Percentiles rank a stretch among this genome's conserved stretches.
phyloP scores from a whole-genome alignment of 2,797 vertebrate species.

The Lates japonicus region DNA sequence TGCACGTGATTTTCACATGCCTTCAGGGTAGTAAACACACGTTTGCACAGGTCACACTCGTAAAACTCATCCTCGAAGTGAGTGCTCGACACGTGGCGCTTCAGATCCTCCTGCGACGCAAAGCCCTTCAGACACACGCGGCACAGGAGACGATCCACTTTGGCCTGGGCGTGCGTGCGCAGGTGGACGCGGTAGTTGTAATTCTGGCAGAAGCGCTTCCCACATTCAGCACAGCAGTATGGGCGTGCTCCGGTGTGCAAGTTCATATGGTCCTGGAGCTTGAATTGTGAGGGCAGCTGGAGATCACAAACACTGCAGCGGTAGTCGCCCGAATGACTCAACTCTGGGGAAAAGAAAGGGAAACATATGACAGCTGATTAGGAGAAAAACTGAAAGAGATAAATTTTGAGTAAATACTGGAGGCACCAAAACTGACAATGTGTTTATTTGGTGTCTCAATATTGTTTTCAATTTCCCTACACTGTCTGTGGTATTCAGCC shows the following conservation, averaged over 20 bases:
- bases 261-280: slow-evolving; percentile 86
- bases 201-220: slow-evolving; percentile 87
- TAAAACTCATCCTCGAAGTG: slow-evolving; percentile 85
- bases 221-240: slow-evolving; percentile 85
- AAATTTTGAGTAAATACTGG: no score
- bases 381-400: no score
- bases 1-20: slow-evolving; percentile 80
- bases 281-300: slow-evolving; percentile 77
- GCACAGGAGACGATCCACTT: slow-evolving; percentile 62
- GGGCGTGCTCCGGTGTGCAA: slow-evolving; percentile 85
- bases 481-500: no score
- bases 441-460: not conserved
- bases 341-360: slow-evolving; percentile 39
- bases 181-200: slow-evolving; percentile 85
- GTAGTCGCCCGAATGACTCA: slow-evolving; percentile 54
- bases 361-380: not conserved
- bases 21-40: slow-evolving; percentile 76
- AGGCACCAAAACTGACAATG: no score
- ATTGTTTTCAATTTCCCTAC: not conserved
- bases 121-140: slow-evolving; percentile 78
- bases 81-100: slow-evolving; percentile 73
- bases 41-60: slow-evolving; percentile 88
- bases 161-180: slow-evolving; percentile 78
- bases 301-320: slow-evolving; percentile 81
- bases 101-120: slow-evolving; percentile 54